These are phyloP conservation scores for Ptilodon capucinus DNA, from an alignment of 2,888 invertebrate species.

Conservation along the genomic window DNA sequence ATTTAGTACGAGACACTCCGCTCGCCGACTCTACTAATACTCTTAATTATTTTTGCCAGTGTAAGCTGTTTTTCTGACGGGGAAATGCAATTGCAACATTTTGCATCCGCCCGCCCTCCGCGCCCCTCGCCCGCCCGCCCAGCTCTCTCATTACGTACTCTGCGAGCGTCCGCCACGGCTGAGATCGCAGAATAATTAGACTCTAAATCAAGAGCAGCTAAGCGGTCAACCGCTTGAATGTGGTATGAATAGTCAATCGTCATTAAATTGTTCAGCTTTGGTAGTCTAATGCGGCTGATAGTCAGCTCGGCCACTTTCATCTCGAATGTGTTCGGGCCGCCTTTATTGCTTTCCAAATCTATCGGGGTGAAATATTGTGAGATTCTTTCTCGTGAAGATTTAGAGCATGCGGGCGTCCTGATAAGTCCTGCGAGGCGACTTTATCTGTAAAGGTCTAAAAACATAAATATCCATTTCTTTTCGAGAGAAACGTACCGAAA, in stretches of 20 bases:
- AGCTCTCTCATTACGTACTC: constrained; percentile 73
- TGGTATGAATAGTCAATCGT: constrained; percentile 81
- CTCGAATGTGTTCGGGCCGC: constrained; percentile 17
- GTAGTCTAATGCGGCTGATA: constrained; percentile 69
- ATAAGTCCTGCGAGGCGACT: constrained; percentile 26
- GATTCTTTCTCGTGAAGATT: constrained; percentile 22
- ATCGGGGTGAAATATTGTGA: constrained; percentile 25
- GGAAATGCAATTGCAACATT: constrained; percentile 77
- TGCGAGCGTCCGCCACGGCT: constrained; percentile 67
- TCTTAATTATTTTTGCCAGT: constrained; percentile 81
- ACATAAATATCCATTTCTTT: constrained; percentile 33
- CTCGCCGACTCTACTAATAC: constrained; percentile 75
- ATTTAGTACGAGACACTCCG: constrained; percentile 77
- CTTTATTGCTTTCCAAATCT: constrained; percentile 28
- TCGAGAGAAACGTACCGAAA: constrained; percentile 27
- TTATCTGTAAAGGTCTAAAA: constrained; percentile 24
- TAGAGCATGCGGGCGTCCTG: constrained; percentile 6
- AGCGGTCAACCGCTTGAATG: constrained; percentile 78
- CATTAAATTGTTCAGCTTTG: constrained; percentile 81
- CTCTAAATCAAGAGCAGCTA: constrained; percentile 79
- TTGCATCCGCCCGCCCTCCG: constrained; percentile 63
- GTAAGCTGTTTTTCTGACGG: constrained; percentile 81
- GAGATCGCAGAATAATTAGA: constrained; percentile 79
- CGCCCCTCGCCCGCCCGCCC: constrained; percentile 25
- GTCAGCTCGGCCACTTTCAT: constrained; percentile 33